Base-by-base conservation (phyloP, 2,888 invertebrate species). In the Entomobrya proxima region DNA sequence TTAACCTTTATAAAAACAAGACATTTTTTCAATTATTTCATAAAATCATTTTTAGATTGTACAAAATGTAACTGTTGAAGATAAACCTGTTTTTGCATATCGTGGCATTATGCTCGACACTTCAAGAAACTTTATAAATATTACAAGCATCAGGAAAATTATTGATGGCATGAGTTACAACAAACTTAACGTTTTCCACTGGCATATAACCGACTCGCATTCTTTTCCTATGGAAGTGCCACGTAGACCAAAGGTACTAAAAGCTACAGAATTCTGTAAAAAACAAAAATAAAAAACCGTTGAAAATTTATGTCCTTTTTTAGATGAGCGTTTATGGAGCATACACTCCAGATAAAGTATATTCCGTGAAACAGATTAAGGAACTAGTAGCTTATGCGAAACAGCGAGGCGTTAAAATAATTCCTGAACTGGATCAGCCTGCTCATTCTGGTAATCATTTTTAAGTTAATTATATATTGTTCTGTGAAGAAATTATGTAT, bases 101-200 rank as follows among this genome's bases (percentile, higher is more conserved):
- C 91, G 94, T 61, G 94, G 94, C 9, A 83, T 94, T 4, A 91
- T 93, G 88, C 88, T 94, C 18, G 94, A 94, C 90, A 92, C 93
- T 0, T 92, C 93, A 1, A 90, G 94, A 21, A 98, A 98, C 92
- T 94, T 92, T 90, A 89, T 93, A 32, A 91, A 92, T 30, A 91
- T 92, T 72, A 90, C 52, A 90, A 30, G 91, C 13, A 90, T 93
- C 55, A 90, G 91, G 37, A 90, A 92, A 86, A 91, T 92, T 74
- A 89, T 93, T 92, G 93, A 93, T 87, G 93, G 92, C 0, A 92
- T 93, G 92, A 91, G 92, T 5, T 92, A 92, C 89, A 92, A 92
- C 89, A 93, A 93, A 90, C 90, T 93, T 90, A 93, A 93, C 88
- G 92, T 93, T 2, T 91, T 93, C 83, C 93, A 93, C 88, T 93